Conservation (phyloP, 2,888 invertebrate genomes). For the Acanthosepion pharaonis region DNA sequence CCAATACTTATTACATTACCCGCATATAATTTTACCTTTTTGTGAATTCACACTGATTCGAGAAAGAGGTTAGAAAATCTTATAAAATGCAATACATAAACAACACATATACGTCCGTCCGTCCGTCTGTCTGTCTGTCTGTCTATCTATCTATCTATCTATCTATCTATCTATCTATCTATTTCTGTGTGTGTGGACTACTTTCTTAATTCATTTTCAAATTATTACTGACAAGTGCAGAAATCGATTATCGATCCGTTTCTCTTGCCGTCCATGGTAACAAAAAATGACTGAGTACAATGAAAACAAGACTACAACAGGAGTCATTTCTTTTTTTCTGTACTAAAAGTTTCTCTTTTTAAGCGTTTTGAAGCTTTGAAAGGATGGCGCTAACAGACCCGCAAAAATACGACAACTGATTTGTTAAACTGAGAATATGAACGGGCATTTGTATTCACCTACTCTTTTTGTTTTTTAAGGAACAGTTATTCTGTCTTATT, state of each 20-base stretch:
- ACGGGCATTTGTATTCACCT: too few relatives aligned
- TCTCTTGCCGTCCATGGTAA: not conserved
- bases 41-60: too few relatives aligned
- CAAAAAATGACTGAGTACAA: not conserved
- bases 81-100: too few relatives aligned
- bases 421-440: too few relatives aligned
- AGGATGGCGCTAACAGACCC: not conserved
- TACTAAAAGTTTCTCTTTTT: not conserved
- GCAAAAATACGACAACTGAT: too few relatives aligned
- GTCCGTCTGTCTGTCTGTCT: not conserved
- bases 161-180: not conserved
- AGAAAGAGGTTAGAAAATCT: too few relatives aligned
- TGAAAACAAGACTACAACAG: not conserved
- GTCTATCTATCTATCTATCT: not conserved
- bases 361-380: not conserved
- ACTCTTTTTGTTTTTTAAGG: too few relatives aligned
- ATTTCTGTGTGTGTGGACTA: fast-evolving
- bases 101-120: not conserved
- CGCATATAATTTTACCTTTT: too few relatives aligned
- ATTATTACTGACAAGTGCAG: not conserved
- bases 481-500: too few relatives aligned
- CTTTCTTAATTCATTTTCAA: not conserved
- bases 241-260: not conserved
- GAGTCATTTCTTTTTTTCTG: too few relatives aligned
- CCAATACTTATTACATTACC: too few relatives aligned